A percentile compares a stretch with the other conserved stretches of the same genome.
Conservation (phyloP, 1,140 invertebrate genomes). For the Neomicropteryx cornuta region DNA sequence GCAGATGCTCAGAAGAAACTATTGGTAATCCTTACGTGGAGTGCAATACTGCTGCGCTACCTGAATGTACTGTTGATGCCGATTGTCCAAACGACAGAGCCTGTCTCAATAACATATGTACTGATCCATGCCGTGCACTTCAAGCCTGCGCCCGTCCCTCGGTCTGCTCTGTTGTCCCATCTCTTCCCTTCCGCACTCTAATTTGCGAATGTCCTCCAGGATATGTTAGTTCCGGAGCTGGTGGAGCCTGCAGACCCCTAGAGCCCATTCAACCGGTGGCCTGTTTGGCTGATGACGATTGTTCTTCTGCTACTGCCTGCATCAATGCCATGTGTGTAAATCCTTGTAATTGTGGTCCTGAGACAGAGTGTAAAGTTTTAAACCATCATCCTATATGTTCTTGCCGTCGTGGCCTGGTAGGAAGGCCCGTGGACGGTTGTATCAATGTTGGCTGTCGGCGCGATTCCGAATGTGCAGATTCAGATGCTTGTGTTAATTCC, state of each 20-base stretch:
- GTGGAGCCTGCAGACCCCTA: constrained; percentile 62
- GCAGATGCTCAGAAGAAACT: constrained; percentile 62
- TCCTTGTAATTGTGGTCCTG: constrained; percentile 70
- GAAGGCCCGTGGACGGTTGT: constrained; percentile 69
- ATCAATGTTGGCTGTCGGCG: constrained; percentile 58
- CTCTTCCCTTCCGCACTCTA: constrained; percentile 76
- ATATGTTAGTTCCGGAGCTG: constrained; percentile 76
- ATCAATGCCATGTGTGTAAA: constrained; percentile 67
- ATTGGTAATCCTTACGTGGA: constrained; percentile 72
- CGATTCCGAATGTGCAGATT: constrained; percentile 62
- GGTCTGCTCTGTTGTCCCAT: constrained; percentile 67
- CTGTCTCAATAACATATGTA: constrained; percentile 71
- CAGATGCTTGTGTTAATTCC: constrained; percentile 65
- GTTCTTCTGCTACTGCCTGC: constrained; percentile 63
- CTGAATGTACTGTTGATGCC: constrained; percentile 67
- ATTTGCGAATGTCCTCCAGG: constrained; percentile 78
- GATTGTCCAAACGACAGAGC: constrained; percentile 72
- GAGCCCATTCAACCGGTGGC: constrained; percentile 49
- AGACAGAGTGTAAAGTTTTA: constrained; percentile 67
- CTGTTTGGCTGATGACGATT: constrained; percentile 66
- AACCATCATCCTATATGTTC: constrained; percentile 78
- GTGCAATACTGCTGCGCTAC: constrained; percentile 56
- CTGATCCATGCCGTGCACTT: constrained; percentile 68
- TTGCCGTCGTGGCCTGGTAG: constrained; percentile 67
- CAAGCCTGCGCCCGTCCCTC: constrained; percentile 71